Base-by-base conservation (phyloP, 2,797 vertebrate species). In the Pelochelys cantorii region DNA sequence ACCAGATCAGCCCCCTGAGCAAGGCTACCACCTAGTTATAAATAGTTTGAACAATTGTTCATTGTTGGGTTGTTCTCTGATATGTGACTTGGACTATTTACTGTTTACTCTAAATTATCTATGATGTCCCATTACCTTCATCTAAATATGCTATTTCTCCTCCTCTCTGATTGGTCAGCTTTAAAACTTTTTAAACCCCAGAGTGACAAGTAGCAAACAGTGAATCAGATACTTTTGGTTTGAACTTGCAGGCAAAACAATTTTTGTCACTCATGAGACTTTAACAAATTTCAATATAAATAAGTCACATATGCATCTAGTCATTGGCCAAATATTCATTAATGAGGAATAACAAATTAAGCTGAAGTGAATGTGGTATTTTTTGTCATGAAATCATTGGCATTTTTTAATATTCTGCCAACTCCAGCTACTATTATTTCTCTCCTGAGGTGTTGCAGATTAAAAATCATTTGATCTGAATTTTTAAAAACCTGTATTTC, bases 211-310 rank as follows among this genome's bases (percentile, higher is more conserved):
- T 1, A 91, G 62, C 88, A 88, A 81, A 31, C 53, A 79, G 14
- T 89, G 75, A 95, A 92, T 88, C 90, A 71, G 1, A 55, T 52
- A 88, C 62, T 88, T 59, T 90, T 56, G 74, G 80, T 87, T 79
- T 79, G 90, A 88, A 89, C 62, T 93, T 85, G 42, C 42, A 29
- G 74, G 13, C 74, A 77, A 77, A 77, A 77, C 52, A 52, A 77
- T 71, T 77, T 52, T 77, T 54, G 42, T 48, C 42, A 48, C 42
- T 48, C 42, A 48, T 48, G 42, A 48, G 8, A 48, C 8, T 48
- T 48, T 48, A 48, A 48, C 42, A 48, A 48, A 48, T 48, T 48
- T 48, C 42, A 48, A 48, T 48, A 23, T 37, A 75, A 27, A 75
- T 27, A 14, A 25, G 71, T 75, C 71, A 48, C 22, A 14, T 12